A percentile compares a stretch with the other conserved stretches of the same genome.
These are phyloP conservation scores for Pseudomyrmex cubaensis DNA, from an alignment of 1,140 invertebrate genomes.

Conservation along the genomic window DNA sequence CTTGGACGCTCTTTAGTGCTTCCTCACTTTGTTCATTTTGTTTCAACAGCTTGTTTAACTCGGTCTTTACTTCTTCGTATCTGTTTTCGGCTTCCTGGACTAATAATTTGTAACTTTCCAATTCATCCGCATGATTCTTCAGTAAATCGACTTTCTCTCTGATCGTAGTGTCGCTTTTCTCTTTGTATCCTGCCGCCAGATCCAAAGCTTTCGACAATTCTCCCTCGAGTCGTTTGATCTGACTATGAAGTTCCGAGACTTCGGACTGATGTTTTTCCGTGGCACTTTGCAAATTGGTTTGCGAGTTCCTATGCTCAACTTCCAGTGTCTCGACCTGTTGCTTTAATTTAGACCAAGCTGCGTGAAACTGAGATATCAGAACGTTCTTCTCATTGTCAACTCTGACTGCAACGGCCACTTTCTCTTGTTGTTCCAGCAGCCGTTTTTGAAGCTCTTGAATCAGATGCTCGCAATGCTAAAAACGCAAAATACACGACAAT, in stretches of 20 bases:
- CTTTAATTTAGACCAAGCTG: constrained; percentile 85
- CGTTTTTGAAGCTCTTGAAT: constrained; percentile 91
- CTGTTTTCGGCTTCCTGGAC: constrained; percentile 79
- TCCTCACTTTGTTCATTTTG: constrained; percentile 78
- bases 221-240: constrained; percentile 87
- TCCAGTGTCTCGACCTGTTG: constrained; percentile 82
- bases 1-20: constrained; percentile 74
- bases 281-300: constrained; percentile 76
- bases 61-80: constrained; percentile 77
- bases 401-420: constrained; percentile 90
- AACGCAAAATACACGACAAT: constrained; percentile 59
- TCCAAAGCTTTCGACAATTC: constrained; percentile 89
- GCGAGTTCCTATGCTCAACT: constrained; percentile 80
- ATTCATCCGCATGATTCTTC: constrained; percentile 80
- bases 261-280: constrained; percentile 80
- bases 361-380: constrained; percentile 88
- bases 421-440: constrained; percentile 91
- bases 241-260: constrained; percentile 79
- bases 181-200: constrained; percentile 88
- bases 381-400: constrained; percentile 91
- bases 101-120: constrained; percentile 81
- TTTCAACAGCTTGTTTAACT: constrained; percentile 79
- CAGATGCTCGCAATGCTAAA: constrained; percentile 91
- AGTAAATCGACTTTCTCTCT: constrained; percentile 85
- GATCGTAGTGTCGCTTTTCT: constrained; percentile 87